A percentile compares a stretch with the other conserved stretches of the same genome.
These are phyloP conservation scores for Heliconius himera DNA, from an alignment of 1,140 invertebrate genomes.

Conservation along the genomic window DNA sequence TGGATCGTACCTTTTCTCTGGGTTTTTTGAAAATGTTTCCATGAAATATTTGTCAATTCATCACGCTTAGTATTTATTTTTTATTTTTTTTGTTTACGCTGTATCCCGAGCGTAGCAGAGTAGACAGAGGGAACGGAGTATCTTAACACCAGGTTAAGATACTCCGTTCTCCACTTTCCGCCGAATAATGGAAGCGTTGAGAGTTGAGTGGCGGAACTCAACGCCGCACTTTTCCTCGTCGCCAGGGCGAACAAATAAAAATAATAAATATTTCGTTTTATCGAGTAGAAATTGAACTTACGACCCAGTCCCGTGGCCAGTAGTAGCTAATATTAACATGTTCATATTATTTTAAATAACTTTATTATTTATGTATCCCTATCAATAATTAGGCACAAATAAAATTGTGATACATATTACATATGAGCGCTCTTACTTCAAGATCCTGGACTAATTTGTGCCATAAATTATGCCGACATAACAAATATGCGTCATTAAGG, in stretches of 20 bases:
- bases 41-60: neutral
- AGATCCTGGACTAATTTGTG: conserved; percentile 26
- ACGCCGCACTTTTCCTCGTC: too few relatives aligned
- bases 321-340: too few relatives aligned
- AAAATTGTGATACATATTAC: neutral
- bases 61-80: neutral
- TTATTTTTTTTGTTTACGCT: neutral
- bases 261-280: too few relatives aligned
- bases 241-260: too few relatives aligned
- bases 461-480: conserved; percentile 37
- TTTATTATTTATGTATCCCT: neutral
- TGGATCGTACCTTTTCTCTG: conserved; percentile 36
- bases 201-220: too few relatives aligned
- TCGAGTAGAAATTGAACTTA: too few relatives aligned
- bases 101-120: neutral
- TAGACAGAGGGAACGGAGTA: neutral
- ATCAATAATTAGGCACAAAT: neutral
- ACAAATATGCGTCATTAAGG: conserved; percentile 39
- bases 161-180: too few relatives aligned
- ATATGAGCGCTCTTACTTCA: conserved; percentile 4
- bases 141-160: too few relatives aligned
- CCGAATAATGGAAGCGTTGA: too few relatives aligned
- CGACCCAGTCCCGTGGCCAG: too few relatives aligned
- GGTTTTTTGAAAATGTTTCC: conserved; percentile 20
- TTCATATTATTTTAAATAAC: neutral